phyloP scores from a whole-genome alignment of 30 jellyfish, hydroid and myxozoan genomes.

The Hydractinia echinata region DNA sequence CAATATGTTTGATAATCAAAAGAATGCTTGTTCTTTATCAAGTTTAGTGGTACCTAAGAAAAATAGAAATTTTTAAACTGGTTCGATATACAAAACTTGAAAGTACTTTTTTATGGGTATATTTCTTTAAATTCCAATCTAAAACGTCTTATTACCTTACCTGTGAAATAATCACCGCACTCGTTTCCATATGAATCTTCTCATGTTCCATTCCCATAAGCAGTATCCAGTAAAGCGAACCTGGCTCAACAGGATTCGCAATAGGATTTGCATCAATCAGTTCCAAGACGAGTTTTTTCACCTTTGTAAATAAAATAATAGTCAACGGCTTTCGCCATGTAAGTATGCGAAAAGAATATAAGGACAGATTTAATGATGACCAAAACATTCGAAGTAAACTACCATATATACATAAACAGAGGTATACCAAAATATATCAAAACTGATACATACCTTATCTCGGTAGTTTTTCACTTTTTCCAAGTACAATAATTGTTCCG shows the following conservation, averaged over 20 bases:
- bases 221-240: slow-evolving; percentile 14
- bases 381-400: not conserved
- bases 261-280: slow-evolving; percentile 28
- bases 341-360: not conserved
- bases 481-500: not conserved
- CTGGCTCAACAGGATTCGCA: slow-evolving; percentile 7
- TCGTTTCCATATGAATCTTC: slow-evolving; percentile 32
- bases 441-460: not conserved
- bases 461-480: slow-evolving; percentile 18
- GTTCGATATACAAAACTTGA: too few species aligned
- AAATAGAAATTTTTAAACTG: not conserved
- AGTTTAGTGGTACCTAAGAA: slow-evolving; percentile 16
- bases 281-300: slow-evolving; percentile 2
- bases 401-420: not conserved
- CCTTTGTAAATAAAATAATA: too few species aligned
- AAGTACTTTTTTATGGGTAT: too few species aligned
- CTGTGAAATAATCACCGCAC: slow-evolving; percentile 40
- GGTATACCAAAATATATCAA: not conserved
- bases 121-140: too few species aligned
- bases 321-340: not conserved
- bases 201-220: slow-evolving; percentile 39
- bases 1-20: slow-evolving; percentile 18
- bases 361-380: not conserved
- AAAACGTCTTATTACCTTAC: too few species aligned
- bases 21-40: slow-evolving; percentile 19